Evolutionary conservation across 2,797 vertebrate species (phyloP).

Genomic region (Brachymystax lenok): DNA sequence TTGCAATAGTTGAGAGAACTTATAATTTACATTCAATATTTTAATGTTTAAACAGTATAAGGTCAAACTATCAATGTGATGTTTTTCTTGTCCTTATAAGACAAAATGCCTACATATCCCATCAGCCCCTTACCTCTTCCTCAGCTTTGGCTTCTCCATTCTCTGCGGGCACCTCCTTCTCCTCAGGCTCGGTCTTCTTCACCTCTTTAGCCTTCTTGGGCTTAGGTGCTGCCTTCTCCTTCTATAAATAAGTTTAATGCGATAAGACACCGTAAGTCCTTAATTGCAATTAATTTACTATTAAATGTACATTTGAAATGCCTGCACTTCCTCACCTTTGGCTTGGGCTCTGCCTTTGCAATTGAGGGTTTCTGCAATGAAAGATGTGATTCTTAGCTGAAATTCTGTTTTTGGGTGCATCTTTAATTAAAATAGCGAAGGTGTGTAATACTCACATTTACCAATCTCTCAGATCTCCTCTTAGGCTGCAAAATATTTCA

Average conservation of each 20-base stretch:
- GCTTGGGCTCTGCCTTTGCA: slow-evolving; percentile 84
- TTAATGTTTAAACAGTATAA: no score
- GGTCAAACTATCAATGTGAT: background rate
- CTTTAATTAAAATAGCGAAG: background rate
- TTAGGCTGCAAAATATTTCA: slow-evolving; percentile 75
- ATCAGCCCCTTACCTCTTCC: slow-evolving; percentile 72
- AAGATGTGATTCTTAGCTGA: background rate
- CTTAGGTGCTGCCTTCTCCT: slow-evolving; percentile 66
- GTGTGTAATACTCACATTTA: slow-evolving; percentile 79
- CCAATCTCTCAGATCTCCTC: slow-evolving; percentile 86
- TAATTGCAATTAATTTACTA: background rate
- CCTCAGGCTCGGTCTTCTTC: slow-evolving; percentile 88
- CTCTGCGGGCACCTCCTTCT: slow-evolving; percentile 86
- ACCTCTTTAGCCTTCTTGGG: slow-evolving; percentile 85
- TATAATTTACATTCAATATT: no score
- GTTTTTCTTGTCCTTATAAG: background rate
- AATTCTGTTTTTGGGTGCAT: background rate
- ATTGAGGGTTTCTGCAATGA: slow-evolving; percentile 75
- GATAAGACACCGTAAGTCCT: background rate
- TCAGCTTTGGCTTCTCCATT: slow-evolving; percentile 91
- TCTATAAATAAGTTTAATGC: slow-evolving; percentile 56
- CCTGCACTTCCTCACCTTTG: slow-evolving; percentile 64
- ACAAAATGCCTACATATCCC: background rate
- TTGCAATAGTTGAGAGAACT: no score
- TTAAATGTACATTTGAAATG: background rate